These are phyloP conservation scores for Trissolcus basalis DNA, from an alignment of 1,140 invertebrate genomes.

Conservation along the genomic window DNA sequence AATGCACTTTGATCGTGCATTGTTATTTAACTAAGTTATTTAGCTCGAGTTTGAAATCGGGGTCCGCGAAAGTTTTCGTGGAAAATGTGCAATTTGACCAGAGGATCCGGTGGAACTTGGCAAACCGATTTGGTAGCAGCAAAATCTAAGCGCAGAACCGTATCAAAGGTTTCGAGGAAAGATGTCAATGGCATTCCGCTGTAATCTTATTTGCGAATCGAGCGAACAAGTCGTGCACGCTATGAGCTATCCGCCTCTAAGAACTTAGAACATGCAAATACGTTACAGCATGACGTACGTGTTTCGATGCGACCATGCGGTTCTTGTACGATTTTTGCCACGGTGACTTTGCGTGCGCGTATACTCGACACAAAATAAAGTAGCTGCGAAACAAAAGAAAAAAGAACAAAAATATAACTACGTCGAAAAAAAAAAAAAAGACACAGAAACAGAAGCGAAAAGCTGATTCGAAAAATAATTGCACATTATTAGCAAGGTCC, in stretches of 20 bases:
- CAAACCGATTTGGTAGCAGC: constrained; percentile 35
- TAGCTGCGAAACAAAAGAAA: background rate
- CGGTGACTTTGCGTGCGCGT: constrained; percentile 49
- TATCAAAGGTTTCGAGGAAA: constrained; percentile 55
- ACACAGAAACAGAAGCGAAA: background rate
- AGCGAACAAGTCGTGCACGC: constrained; percentile 58
- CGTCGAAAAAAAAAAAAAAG: no score
- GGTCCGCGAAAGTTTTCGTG: background rate
- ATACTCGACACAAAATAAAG: constrained; percentile 26
- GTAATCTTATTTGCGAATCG: constrained; percentile 65
- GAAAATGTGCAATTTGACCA: constrained; percentile 25
- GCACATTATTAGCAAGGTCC: no score
- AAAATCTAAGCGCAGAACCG: constrained; percentile 20
- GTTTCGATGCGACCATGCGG: constrained; percentile 43
- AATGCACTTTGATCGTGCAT: no score
- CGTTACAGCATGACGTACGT: constrained; percentile 58
- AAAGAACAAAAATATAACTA: constrained; percentile 3
- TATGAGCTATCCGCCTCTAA: constrained; percentile 62
- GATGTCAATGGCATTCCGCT: constrained; percentile 62
- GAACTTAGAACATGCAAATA: constrained; percentile 62
- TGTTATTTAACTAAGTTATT: no score
- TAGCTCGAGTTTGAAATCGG: no score
- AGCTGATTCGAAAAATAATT: no score
- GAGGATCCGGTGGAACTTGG: constrained; percentile 14
- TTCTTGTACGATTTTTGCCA: constrained; percentile 42